Evolutionary conservation across 2,888 invertebrate genomes (phyloP), one percentile per base, ranked within the genome.

Genomic region (Arge pagana): DNA sequence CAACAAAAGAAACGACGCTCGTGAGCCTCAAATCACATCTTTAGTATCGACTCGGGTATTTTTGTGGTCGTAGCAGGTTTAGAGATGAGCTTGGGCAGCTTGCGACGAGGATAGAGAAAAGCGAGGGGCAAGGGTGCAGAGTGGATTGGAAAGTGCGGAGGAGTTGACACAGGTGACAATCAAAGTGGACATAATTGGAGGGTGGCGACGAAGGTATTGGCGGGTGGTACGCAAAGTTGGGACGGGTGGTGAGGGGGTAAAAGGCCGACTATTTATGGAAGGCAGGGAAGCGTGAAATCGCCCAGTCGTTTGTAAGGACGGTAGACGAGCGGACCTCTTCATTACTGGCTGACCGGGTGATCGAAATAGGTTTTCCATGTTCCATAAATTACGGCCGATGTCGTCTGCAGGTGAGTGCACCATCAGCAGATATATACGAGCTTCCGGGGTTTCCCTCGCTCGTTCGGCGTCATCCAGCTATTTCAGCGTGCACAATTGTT

Each of bases 251-350:
- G 51, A 31, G 50, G 39, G 39, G 19, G 19, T 23, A 50, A 49
- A 45, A 51, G 45, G 56, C 45, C 50, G 57, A 60, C 57, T 63
- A 63, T 61, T 61, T 61, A 55, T 57, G 60, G 60, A 41, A 56
- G 40, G 55, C 62, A 57, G 48, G 50, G 54, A 61, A 52, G 54
- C 58, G 58, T 63, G 56, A 65, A 65, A 64, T 64, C 53, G 60
- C 33, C 45, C 33, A 35, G 23, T 24, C 45, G 45, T 35, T 45
- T 45, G 45, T 45, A 30, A 42, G 42, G 28, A 28, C 30, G 33
- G 21, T 60, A 54, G 59, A 54, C 56, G 59, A 57, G 58, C 52
- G 53, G 40, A 43, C 50, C 42, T 51, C 43, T 51, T 36, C 35
- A 45, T 45, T 45, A 45, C 45, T 45, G 45, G 45, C 33, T 45